Evolutionary conservation across 2,113 vertebrate species (phyloP).

Genomic region (Ivindomyrus marchei): DNA sequence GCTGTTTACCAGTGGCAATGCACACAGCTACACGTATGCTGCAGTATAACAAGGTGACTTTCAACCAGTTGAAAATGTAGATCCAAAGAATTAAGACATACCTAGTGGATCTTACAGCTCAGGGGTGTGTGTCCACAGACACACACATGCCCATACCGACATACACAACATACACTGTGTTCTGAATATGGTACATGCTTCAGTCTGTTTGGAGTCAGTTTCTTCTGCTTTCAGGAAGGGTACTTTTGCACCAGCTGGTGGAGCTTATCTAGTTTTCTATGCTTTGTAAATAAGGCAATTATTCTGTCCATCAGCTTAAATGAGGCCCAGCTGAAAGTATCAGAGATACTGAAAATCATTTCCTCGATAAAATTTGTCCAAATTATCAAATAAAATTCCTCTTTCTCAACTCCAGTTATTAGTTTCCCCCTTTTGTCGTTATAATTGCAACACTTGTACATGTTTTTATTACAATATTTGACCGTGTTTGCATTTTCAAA

Average conservation of each 20-base stretch:
- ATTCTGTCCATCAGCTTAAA: slow-evolving; percentile 1
- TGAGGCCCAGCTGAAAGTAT: background rate
- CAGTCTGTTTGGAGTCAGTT: background rate
- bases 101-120: background rate
- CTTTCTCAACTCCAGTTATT: background rate
- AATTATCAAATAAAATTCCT: background rate
- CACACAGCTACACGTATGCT: slow-evolving; percentile 22
- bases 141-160: background rate
- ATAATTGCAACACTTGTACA: background rate
- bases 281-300: slow-evolving; percentile 6
- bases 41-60: slow-evolving; percentile 35
- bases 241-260: background rate
- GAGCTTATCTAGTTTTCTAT: background rate
- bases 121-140: background rate
- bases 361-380: background rate
- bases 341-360: slow-evolving; percentile 6
- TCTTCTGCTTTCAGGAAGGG: background rate
- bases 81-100: slow-evolving; percentile 7
- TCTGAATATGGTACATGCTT: background rate
- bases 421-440: background rate
- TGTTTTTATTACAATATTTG: background rate
- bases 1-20: slow-evolving; percentile 29
- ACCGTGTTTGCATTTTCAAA: background rate
- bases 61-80: background rate
- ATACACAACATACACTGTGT: background rate